Evolutionary conservation across 2,888 invertebrate species (phyloP).

Genomic region (Coleophora deauratella): DNA sequence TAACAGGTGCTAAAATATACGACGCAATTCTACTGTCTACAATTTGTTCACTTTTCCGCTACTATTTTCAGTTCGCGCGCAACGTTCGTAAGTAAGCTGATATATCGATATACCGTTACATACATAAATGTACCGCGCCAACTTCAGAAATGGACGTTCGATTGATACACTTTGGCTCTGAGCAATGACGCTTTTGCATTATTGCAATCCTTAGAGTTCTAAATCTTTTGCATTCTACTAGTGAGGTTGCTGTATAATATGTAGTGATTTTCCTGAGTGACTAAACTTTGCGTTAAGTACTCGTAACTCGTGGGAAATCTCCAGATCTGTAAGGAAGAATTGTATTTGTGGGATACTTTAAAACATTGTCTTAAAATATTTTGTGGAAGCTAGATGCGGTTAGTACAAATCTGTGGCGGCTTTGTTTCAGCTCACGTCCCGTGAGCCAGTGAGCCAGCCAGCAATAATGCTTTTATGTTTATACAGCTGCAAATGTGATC

Average conservation of each 20-base stretch:
- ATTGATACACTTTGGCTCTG: too few relatives aligned
- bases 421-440: slow-evolving; percentile 56
- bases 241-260: too few relatives aligned
- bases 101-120: slow-evolving; percentile 30
- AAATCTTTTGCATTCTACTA: too few relatives aligned
- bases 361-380: slow-evolving; percentile 4
- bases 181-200: too few relatives aligned
- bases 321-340: not conserved
- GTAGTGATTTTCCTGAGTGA: slow-evolving; percentile 1
- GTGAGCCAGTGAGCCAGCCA: slow-evolving; percentile 47
- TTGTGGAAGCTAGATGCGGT: slow-evolving; percentile 2
- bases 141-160: slow-evolving; percentile 16
- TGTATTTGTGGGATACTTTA: not conserved
- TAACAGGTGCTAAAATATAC: slow-evolving; percentile 45
- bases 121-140: too few relatives aligned
- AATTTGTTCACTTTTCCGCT: slow-evolving; percentile 35
- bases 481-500: slow-evolving; percentile 51
- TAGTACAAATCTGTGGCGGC: slow-evolving; percentile 10
- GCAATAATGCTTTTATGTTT: slow-evolving; percentile 58
- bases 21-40: slow-evolving; percentile 37
- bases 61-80: slow-evolving; percentile 43
- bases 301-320: too few relatives aligned
- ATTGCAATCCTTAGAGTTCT: too few relatives aligned
- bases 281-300: too few relatives aligned
- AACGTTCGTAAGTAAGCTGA: slow-evolving; percentile 29